Evolutionary conservation across 2,797 vertebrate species (phyloP).

Genomic region (Odontamblyopus rebecca): DNA sequence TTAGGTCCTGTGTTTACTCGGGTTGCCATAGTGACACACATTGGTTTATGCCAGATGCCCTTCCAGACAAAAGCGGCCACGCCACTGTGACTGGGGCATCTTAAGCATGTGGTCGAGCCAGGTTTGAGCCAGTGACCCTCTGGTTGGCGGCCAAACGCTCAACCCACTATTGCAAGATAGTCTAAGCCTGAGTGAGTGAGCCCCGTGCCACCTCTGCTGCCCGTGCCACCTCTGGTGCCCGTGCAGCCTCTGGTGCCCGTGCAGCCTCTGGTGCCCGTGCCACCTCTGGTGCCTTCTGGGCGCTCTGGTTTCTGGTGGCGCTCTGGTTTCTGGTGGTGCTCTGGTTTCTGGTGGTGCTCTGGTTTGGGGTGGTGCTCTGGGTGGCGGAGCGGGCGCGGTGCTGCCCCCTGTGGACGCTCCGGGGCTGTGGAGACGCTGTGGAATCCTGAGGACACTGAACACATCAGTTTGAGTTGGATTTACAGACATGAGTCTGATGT

Average conservation of each 20-base stretch:
- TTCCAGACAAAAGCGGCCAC: neutral
- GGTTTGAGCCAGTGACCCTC: neutral
- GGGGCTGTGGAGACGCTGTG: neutral
- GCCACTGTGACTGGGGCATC: neutral
- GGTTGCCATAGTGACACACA: neutral
- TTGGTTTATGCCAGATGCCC: neutral
- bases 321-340: neutral
- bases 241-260: neutral
- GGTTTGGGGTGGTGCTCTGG: neutral
- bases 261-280: neutral
- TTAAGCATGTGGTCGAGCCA: neutral
- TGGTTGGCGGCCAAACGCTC: neutral
- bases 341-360: neutral
- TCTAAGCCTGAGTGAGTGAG: neutral
- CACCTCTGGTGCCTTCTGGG: neutral
- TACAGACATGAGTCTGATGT: conserved; percentile 36
- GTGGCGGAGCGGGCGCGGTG: neutral
- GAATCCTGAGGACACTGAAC: conserved; percentile 45
- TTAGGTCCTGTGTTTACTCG: neutral
- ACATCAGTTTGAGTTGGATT: conserved; percentile 25
- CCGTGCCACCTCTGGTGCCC: neutral
- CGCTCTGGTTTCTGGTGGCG: neutral
- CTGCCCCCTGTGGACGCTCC: neutral
- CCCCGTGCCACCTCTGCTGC: neutral
- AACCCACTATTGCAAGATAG: neutral